A percentile compares a stretch with the other conserved stretches of the same genome.
Conservation (phyloP, 2,797 vertebrate species). For the Cryptoblepharus egeriae region DNA sequence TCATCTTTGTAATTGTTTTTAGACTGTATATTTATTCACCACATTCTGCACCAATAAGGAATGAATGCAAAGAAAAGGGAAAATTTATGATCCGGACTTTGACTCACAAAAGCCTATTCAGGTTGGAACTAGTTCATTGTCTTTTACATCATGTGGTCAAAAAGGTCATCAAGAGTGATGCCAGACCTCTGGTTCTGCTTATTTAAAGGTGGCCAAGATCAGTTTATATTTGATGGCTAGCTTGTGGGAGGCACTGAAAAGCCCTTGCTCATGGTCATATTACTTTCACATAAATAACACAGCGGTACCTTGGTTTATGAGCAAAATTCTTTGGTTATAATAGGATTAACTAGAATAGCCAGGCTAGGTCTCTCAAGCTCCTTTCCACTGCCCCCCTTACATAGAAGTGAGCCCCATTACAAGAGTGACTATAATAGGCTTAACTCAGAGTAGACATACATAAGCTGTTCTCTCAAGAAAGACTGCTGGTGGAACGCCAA, state of each 20-base stretch:
- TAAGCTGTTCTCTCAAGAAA: no score
- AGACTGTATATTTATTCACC: background rate
- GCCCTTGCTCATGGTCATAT: background rate
- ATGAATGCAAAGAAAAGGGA: background rate
- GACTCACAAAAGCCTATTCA: background rate
- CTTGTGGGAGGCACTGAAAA: background rate
- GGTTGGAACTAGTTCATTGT: background rate
- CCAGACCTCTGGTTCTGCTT: background rate
- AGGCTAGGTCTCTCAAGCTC: no score
- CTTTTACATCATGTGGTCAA: background rate
- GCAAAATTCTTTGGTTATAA: no score
- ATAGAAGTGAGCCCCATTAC: no score
- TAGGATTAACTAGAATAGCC: no score
- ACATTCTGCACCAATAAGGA: no score
- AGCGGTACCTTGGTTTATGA: no score
- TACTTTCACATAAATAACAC: no score
- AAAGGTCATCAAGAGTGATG: background rate
- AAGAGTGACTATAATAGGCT: no score
- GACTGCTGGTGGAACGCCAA: no score
- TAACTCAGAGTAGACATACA: no score
- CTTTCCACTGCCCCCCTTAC: no score
- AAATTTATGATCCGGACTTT: background rate
- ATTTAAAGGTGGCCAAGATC: background rate
- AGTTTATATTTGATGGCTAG: background rate
- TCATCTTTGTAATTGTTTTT: background rate